These are phyloP conservation scores for Poecile atricapillus DNA, from an alignment of 2,113 vertebrate species.

Conservation along the genomic window DNA sequence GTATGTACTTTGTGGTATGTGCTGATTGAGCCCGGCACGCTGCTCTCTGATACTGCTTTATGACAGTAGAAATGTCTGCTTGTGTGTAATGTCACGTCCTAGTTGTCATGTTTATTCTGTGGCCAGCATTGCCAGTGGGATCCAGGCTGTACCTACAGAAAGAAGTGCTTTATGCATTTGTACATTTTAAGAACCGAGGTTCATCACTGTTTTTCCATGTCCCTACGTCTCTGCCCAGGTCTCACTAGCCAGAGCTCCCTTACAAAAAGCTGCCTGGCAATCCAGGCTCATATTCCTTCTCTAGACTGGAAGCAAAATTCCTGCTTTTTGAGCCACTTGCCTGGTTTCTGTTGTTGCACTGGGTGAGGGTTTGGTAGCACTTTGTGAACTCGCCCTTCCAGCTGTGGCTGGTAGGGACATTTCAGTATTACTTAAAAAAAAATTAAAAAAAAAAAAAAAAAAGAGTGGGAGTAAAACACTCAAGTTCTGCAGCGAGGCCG, in stretches of 20 bases:
- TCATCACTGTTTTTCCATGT: neutral
- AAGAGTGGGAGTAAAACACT: neutral
- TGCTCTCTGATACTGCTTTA: constrained; percentile 32
- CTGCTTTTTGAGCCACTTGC: neutral
- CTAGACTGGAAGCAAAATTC: neutral
- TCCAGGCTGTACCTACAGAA: constrained; percentile 11
- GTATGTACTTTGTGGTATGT: constrained; percentile 16
- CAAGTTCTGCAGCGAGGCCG: neutral
- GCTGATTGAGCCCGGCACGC: neutral
- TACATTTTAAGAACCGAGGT: neutral
- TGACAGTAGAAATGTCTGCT: constrained; percentile 6
- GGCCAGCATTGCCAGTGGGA: neutral
- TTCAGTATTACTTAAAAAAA: neutral
- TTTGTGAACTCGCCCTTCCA: neutral
- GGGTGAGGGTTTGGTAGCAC: neutral
- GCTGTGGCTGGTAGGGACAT: neutral
- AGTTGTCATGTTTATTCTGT: constrained; percentile 29
- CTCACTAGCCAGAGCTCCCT: neutral
- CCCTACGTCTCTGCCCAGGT: neutral
- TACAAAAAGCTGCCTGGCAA: neutral
- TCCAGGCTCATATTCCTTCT: neutral
- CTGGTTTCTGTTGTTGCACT: neutral
- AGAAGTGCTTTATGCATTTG: neutral
- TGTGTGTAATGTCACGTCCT: neutral
- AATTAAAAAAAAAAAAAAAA: neutral